Evolutionary conservation across 2,797 vertebrate species (phyloP), one percentile per base, ranked within the genome.

Genomic region (Eulemur rubriventer): DNA sequence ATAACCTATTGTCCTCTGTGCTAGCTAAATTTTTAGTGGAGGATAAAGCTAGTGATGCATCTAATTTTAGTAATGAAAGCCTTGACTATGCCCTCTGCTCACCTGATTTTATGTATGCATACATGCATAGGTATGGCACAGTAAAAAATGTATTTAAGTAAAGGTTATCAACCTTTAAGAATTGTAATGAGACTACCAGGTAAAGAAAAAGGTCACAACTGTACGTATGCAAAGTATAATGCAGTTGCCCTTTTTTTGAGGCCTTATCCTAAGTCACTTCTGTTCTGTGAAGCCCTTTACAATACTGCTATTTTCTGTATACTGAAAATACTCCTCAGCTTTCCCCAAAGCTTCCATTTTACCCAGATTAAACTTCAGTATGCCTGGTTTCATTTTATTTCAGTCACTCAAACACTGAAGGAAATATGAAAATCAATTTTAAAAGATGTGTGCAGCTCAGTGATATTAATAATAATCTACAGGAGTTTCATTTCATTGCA

Each of bases 361-460:
- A 43, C 43, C 50, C 41, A 17, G 14, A 89, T 89, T 86, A 59
- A 96, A 79, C 13, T 43, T 91, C 28, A 89, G 76, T 26, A 43
- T 89, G 30, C 8, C 67, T 89, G 17, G 33, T 90, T 83, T 70
- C 2, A 78, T 87, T 91, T 95, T 94, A 50, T 75, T 93, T 93
- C 41, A 91, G 35, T 76, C 48, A 59, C 20, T 80, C 65, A 96
- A 81, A 85, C 46, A 78, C n/a, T 35, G 26, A 91, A 8, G 12
- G 13, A 93, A 86, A 91, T 50, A 65, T 10, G n/a, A 94, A 30
- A 82, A 55, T 28, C 46, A 69, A 63, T 46, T 95, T 91, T 73
- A 82, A 81, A 87, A 91, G 17, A 87, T 61, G 24, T 35, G 0
- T 59, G 22, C 0, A 69, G 33, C 33, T 95, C 50, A 61, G 30